Conservation (phyloP, 1,140 invertebrate genomes). For the Metopolophium dirhodum region DNA sequence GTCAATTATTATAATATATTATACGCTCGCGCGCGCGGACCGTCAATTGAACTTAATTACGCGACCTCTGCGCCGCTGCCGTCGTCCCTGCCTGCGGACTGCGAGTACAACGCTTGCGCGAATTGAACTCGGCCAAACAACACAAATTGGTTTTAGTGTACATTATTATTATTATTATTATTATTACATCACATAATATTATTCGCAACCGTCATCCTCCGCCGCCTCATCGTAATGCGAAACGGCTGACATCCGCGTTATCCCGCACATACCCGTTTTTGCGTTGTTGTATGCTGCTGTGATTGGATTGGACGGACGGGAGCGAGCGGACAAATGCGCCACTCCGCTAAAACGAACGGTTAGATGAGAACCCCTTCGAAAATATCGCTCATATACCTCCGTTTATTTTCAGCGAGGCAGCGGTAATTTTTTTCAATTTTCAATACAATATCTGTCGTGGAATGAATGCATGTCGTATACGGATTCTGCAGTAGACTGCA, state of each 20-base stretch:
- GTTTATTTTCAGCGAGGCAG: background rate
- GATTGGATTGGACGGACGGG: background rate
- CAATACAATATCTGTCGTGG: background rate
- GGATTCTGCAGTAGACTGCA: background rate
- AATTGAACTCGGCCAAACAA: constrained; percentile 45
- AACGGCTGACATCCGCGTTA: background rate
- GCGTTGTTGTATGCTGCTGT: too few relatives aligned
- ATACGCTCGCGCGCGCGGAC: background rate
- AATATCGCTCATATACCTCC: background rate
- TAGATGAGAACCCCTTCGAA: background rate
- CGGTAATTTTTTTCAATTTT: too few relatives aligned
- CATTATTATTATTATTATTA: background rate
- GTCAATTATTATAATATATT: constrained; percentile 19
- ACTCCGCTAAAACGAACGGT: background rate
- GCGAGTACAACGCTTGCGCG: background rate
- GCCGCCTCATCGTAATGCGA: background rate
- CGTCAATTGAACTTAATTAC: constrained; percentile 54
- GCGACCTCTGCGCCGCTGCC: constrained; percentile 13
- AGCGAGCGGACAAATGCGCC: background rate
- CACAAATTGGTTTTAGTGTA: constrained; percentile 9
- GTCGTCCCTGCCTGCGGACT: background rate
- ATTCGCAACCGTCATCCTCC: background rate
- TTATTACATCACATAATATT: background rate
- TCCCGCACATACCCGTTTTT: too few relatives aligned
- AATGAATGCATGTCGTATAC: background rate